Conservation (phyloP, 2,113 vertebrate species). For the Scalopus aquaticus region DNA sequence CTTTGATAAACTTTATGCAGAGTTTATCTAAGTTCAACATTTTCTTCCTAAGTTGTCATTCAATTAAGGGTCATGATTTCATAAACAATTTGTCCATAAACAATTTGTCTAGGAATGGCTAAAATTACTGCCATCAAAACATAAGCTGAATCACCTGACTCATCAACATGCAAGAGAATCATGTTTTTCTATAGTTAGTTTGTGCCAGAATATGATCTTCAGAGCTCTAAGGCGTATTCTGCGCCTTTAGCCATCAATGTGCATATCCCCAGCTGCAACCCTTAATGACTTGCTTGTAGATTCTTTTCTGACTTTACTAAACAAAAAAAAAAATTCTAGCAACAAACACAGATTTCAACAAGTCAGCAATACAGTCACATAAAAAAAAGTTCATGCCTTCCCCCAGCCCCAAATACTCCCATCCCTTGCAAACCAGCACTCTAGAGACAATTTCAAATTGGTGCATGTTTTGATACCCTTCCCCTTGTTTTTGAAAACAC, state of each 20-base stretch:
- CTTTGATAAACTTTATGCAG: not conserved
- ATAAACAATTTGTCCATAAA: conserved; percentile 15
- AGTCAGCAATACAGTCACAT: not conserved
- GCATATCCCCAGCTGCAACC: not conserved
- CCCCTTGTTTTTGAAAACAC: not conserved
- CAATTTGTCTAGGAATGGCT: not conserved
- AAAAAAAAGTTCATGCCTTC: not conserved
- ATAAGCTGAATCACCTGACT: not conserved
- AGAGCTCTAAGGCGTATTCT: not conserved
- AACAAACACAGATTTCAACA: not conserved
- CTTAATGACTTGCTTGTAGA: not conserved
- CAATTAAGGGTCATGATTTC: not conserved
- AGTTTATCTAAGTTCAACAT: not conserved
- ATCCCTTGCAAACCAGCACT: not conserved
- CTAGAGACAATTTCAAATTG: not conserved
- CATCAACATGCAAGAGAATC: not conserved
- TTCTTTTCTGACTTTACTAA: not conserved
- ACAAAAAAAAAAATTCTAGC: not conserved
- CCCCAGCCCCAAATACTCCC: not conserved
- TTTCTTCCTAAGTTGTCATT: not conserved
- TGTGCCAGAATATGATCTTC: not conserved
- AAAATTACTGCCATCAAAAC: not conserved
- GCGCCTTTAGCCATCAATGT: not conserved
- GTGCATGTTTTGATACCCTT: not conserved
- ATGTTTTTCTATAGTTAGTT: not conserved